phyloP scores from a whole-genome alignment of 2,888 invertebrate genomes.

The Calameuta pallipes region DNA sequence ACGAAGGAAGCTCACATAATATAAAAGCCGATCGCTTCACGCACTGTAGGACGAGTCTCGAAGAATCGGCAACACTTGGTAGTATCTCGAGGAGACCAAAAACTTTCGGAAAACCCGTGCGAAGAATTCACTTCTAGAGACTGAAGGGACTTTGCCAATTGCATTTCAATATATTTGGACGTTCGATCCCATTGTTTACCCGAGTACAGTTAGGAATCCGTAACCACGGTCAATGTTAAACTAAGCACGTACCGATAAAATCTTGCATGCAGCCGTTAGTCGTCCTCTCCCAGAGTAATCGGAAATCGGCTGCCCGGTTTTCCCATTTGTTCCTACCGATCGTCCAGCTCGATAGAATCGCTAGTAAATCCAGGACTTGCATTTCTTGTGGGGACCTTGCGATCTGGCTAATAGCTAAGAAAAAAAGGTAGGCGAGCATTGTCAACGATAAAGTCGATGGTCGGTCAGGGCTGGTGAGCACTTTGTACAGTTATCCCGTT shows the following conservation, averaged over 20 bases:
- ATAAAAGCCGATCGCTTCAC: not conserved
- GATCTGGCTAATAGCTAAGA: not conserved
- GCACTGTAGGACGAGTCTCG: not conserved
- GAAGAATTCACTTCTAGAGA: constrained; percentile 17
- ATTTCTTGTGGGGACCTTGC: not conserved
- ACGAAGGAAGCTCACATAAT: not conserved
- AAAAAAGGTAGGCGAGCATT: not conserved
- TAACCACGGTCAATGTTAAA: not conserved
- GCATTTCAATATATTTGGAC: constrained; percentile 42
- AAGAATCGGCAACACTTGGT: not conserved
- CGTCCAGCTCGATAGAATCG: not conserved
- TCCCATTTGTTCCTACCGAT: not conserved
- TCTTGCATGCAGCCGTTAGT: not conserved
- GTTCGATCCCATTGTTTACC: constrained; percentile 36
- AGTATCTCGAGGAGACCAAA: too few relatives aligned
- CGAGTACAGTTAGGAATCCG: constrained; percentile 52
- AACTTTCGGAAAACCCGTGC: not conserved
- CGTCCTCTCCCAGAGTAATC: not conserved
- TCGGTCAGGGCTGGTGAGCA: not conserved
- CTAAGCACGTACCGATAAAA: constrained; percentile 9
- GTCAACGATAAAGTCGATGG: not conserved
- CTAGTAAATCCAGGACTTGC: not conserved
- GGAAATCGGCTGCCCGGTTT: not conserved
- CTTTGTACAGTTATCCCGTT: not conserved
- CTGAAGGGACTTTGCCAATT: constrained; percentile 35